Conservation (phyloP, 2,888 invertebrate genomes). For the Caenorhabditis panamensis region DNA sequence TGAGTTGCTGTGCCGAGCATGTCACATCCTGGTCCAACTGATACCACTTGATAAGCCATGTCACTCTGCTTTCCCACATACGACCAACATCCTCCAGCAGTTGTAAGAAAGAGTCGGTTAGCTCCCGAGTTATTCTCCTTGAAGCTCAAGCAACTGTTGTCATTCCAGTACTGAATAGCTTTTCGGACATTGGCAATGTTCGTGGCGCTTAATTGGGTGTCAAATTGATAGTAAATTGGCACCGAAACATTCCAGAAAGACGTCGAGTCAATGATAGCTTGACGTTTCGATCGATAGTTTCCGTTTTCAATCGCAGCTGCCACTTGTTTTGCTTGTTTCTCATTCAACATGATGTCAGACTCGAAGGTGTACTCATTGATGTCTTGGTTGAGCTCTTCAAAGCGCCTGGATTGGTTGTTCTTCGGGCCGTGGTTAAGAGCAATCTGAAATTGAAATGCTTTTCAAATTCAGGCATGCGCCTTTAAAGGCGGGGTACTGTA, state of each 20-base stretch:
- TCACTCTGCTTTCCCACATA: conserved; percentile 63
- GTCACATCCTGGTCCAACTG: conserved; percentile 66
- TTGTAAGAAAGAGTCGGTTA: conserved; percentile 56
- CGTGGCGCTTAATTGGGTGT: conserved; percentile 36
- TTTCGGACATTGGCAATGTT: conserved; percentile 58
- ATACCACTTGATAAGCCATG: conserved; percentile 56
- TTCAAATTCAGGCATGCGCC: too few species aligned
- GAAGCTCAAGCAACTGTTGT: conserved; percentile 63
- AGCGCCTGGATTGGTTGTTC: conserved; percentile 20
- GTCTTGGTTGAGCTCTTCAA: conserved; percentile 34
- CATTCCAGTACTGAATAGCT: conserved; percentile 64
- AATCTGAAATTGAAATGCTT: conserved; percentile 11
- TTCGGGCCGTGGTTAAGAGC: conserved; percentile 29
- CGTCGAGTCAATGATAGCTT: conserved; percentile 54
- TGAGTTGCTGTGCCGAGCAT: conserved; percentile 64
- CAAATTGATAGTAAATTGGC: conserved; percentile 60
- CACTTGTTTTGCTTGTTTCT: conserved; percentile 39
- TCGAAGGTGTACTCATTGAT: conserved; percentile 60
- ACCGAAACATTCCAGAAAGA: conserved; percentile 41
- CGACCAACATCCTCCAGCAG: conserved; percentile 67
- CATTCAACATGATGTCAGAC: conserved; percentile 57
- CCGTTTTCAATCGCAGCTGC: conserved; percentile 40
- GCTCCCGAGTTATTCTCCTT: conserved; percentile 44
- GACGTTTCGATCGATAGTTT: conserved; percentile 46
- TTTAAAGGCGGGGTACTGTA: too few species aligned